Base-by-base conservation (phyloP, 2,113 vertebrate species). In the Charina bottae region DNA sequence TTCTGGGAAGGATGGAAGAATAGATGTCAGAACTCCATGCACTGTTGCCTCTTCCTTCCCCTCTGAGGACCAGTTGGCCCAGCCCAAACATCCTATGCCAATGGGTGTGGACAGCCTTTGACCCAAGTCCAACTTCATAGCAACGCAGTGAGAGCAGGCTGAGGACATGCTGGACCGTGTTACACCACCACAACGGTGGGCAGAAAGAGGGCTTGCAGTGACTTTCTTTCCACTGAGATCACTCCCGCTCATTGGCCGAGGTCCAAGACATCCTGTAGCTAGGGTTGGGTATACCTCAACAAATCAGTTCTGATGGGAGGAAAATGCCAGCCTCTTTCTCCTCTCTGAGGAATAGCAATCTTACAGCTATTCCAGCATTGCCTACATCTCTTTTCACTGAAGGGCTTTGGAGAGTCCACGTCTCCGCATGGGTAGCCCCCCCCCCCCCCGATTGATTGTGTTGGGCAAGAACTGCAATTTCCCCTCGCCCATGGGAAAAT, bases 1-100 rank as follows among this genome's bases (percentile, higher is more conserved):
- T 87, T 93, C 96, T 97, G 94, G 26, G 2, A 83, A 93, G 28
- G 58, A 23, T 53, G 15, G 55, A 85, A 92, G 54, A 88, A 37
- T 12, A 28, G 24, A 37, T 2, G 26, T 0, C 0, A 15, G 37
- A 28, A n/a, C n/a, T 6, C 78, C 23, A 26, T 17, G 21, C 8
- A 46, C 24, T 21, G n/a, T 37, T 78, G 21, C 1, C 12, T 58
- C 37, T 21, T 42, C 19, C 37, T 2, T 78, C 54, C 24, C 33
- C 53, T 7, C n/a, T n/a, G 53, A 28, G 53, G 60, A 60, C 6
- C 28, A 90, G 5, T 17, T 28, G 68, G 17, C 33, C n/a, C 33
- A 37, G 8, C n/a, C 15, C 33, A 78, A 19, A 19, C 2, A 37
- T 37, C 68, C 68, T 78, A 8, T 26, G 62, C 11, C 62, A 68